Conservation (phyloP, 1,140 invertebrate genomes). For the Bombyx mandarina region DNA sequence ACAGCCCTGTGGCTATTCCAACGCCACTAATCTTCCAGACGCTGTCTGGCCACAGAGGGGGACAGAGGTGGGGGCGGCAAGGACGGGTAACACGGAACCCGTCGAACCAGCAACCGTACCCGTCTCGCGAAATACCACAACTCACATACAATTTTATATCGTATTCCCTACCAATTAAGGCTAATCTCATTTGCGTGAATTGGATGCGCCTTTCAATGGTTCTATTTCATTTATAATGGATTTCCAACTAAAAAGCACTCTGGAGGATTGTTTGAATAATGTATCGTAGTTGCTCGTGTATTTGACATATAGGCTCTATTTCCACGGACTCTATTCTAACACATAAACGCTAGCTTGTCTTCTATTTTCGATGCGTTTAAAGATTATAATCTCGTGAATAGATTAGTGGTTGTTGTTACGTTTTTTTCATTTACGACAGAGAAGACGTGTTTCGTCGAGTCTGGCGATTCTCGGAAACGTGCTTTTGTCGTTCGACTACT, state of each 20-base stretch:
- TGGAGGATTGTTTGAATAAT: constrained; percentile 42
- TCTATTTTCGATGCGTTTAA: too few relatives aligned
- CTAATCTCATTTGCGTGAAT: background rate
- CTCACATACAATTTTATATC: constrained; percentile 18
- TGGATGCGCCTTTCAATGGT: constrained; percentile 12
- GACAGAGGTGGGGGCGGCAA: constrained; percentile 16
- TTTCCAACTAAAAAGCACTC: constrained; percentile 30
- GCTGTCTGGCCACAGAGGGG: background rate
- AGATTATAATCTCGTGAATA: too few relatives aligned
- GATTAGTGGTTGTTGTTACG: too few relatives aligned
- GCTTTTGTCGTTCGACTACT: background rate
- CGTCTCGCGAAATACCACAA: constrained; percentile 48
- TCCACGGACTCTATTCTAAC: constrained; percentile 17
- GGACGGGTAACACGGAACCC: constrained; percentile 60
- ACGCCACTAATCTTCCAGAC: too few relatives aligned
- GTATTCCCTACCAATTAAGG: constrained; percentile 5
- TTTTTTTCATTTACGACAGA: too few relatives aligned
- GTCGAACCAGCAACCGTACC: constrained; percentile 50
- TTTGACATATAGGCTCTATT: constrained; percentile 54
- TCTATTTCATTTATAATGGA: constrained; percentile 45
- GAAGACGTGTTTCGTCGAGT: too few relatives aligned
- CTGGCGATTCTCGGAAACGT: constrained; percentile 35
- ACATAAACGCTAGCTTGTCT: too few relatives aligned
- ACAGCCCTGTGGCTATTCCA: too few relatives aligned
- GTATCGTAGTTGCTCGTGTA: constrained; percentile 40